Evolutionary conservation across 1,140 invertebrate genomes (phyloP).

Genomic region (Akabosia matsudoensis): DNA sequence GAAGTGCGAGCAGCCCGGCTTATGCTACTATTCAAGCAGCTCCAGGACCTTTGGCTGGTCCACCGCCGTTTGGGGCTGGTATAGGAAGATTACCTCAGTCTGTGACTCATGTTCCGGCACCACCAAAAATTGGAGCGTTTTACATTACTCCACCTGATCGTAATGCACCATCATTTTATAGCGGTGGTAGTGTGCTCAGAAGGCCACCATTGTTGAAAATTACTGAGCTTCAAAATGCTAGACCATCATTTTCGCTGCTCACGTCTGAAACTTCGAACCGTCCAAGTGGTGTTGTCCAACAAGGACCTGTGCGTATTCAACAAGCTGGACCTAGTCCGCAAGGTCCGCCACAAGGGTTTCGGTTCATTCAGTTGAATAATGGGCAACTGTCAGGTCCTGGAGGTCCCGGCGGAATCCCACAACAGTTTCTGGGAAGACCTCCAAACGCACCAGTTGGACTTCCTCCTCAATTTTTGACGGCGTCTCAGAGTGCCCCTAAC

Average conservation of each 20-base stretch:
- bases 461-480: no score
- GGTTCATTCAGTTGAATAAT: background rate
- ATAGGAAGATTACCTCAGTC: background rate
- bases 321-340: no score
- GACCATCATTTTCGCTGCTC: background rate
- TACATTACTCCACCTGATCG: slow-evolving; percentile 4
- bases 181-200: background rate
- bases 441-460: background rate
- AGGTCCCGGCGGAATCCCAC: background rate
- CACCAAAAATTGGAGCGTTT: slow-evolving; percentile 1
- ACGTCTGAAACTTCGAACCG: background rate
- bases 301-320: background rate
- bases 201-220: background rate
- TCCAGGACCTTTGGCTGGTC: background rate
- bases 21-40: background rate
- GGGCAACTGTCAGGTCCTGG: background rate
- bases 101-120: background rate
- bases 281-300: background rate
- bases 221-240: background rate
- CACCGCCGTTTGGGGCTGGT: background rate
- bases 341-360: background rate
- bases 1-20: background rate
- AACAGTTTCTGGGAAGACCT: background rate
- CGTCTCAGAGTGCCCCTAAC: no score
- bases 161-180: background rate